Evolutionary conservation across 2,113 vertebrate genomes (phyloP), one percentile per base, ranked within the genome.

Genomic region (Pungitius pungitius): DNA sequence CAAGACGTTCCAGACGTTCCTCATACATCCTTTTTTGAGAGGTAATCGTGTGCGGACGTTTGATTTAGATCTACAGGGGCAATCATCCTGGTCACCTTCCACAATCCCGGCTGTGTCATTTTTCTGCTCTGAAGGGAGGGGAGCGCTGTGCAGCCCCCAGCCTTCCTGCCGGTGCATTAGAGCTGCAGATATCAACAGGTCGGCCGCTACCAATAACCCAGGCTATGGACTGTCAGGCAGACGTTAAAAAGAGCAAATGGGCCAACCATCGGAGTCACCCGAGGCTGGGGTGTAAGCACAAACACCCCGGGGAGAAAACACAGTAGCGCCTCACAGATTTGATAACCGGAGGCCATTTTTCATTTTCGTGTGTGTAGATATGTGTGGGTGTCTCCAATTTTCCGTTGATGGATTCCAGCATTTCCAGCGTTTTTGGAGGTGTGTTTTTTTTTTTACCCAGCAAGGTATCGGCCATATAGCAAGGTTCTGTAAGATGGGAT

Each of bases 31-130:
- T 64, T 82, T 43, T 24, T 17, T 61, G 63, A 81, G 72, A 85
- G 78, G 78, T 82, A 81, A 85, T 85, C 39, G 37, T 49, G 66
- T 63, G 60, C 67, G 69, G 55, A 43, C 8, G 73, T 84, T 75
- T 85, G 85, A 87, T 85, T 87, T 83, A 79, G 77, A 69, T 81
- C 69, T 75, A 67, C 60, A 7, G 49, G 78, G 78, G 68, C 82
- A 87, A 84, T 89, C 82, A 82, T 74, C 85, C 40, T 74, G 81
- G 76, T 80, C 79, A 85, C 71, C 77, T 83, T 77, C 76, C 65
- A 67, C 70, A 81, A 79, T 79, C 37, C 40, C 70, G 82, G 49
- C 56, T 49, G 57, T 75, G 70, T 77, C 69, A 80, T 87, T 88
- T 85, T 65, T 80, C 77, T 75, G 52, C 68, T 78, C 39, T 74